These are phyloP conservation scores for Neolamprologus hecqui DNA, from an alignment of 2,113 vertebrate genomes.

Conservation along the genomic window DNA sequence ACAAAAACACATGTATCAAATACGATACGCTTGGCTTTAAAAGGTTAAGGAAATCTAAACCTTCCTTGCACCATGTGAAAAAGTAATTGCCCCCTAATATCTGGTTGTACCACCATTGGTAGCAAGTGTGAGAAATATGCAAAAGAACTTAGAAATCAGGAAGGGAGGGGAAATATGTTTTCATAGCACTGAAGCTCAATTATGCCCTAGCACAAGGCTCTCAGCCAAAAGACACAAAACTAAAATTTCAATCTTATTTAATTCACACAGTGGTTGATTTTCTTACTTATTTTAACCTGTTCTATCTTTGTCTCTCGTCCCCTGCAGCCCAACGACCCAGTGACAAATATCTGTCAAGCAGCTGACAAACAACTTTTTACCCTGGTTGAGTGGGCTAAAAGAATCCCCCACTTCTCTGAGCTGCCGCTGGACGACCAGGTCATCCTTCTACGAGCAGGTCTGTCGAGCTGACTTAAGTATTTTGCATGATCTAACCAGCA, in stretches of 20 bases:
- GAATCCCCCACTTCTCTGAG: constrained; percentile 89
- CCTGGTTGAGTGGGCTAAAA: constrained; percentile 89
- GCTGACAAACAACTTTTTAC: constrained; percentile 93
- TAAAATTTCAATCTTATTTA: background rate
- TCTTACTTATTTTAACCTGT: background rate
- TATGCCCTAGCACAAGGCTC: background rate
- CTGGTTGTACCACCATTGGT: background rate
- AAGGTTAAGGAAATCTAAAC: background rate
- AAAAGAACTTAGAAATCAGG: background rate
- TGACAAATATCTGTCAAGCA: constrained; percentile 93
- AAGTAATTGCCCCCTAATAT: background rate
- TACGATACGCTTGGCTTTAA: background rate
- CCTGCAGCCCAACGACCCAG: constrained; percentile 85
- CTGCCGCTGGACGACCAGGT: constrained; percentile 90
- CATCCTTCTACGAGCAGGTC: constrained; percentile 85
- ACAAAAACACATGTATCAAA: background rate
- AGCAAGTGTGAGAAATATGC: background rate
- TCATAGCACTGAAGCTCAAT: background rate
- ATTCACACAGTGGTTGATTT: background rate
- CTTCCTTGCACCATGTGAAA: background rate
- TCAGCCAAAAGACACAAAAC: background rate
- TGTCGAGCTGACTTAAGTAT: constrained; percentile 10
- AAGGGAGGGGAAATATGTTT: background rate
- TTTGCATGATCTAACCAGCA: background rate
- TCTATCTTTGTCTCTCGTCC: background rate